A percentile compares a stretch with the other conserved stretches of the same genome.
Conservation (phyloP, 2,888 invertebrate species). For the Caenorhabditis angaria region DNA sequence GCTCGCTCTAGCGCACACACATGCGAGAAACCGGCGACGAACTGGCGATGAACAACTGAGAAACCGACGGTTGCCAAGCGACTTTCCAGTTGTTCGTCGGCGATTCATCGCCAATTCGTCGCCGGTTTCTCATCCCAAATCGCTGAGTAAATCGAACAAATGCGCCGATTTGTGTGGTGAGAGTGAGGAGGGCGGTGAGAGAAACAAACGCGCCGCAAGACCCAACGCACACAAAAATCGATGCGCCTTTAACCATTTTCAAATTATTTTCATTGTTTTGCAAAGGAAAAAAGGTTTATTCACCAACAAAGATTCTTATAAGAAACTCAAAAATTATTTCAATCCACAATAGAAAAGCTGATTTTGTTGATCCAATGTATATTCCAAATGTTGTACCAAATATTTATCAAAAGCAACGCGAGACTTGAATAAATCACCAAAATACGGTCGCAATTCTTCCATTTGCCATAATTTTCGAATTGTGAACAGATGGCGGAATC, state of each 20-base stretch:
- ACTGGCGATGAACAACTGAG: too few relatives aligned
- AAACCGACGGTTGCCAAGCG: not conserved
- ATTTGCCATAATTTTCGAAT: constrained; percentile 32
- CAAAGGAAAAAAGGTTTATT: too few relatives aligned
- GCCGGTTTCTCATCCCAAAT: too few relatives aligned
- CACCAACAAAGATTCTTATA: too few relatives aligned
- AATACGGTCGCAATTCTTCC: constrained; percentile 38
- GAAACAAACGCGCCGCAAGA: not conserved
- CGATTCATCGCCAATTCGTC: too few relatives aligned
- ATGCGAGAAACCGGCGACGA: too few relatives aligned
- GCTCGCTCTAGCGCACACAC: too few relatives aligned
- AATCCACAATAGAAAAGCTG: constrained; percentile 39
- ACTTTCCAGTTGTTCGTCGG: too few relatives aligned
- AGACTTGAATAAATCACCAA: constrained; percentile 33
- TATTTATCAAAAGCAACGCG: constrained; percentile 40
- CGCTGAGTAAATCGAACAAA: not conserved
- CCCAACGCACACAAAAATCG: not conserved
- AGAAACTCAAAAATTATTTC: not conserved
- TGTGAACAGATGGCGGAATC: constrained; percentile 25
- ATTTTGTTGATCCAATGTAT: constrained; percentile 26
- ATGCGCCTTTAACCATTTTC: not conserved
- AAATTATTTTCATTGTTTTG: too few relatives aligned
- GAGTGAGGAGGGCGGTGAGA: not conserved
- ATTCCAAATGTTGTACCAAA: constrained; percentile 40
- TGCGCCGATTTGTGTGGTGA: not conserved